Percentiles rank a stretch among this genome's conserved stretches.
These are phyloP conservation scores for Ichneumoninae sp. DNA, from an alignment of 2,888 invertebrate genomes.

Conservation along the genomic window DNA sequence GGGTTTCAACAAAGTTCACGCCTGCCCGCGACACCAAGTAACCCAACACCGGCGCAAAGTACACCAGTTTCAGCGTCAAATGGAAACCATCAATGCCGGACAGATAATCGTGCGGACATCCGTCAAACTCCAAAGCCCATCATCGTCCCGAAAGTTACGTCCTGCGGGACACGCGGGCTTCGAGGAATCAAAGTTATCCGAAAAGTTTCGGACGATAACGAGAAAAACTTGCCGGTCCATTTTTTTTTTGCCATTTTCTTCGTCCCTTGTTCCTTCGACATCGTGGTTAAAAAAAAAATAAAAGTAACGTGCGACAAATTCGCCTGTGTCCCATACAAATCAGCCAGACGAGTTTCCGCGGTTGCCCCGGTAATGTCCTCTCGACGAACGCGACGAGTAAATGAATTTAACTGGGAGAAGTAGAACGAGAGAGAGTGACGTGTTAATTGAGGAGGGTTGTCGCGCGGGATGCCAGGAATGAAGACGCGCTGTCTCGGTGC, in stretches of 20 bases:
- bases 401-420: slow-evolving; percentile 52
- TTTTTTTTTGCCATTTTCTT: not conserved
- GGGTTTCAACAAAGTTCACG: slow-evolving; percentile 64
- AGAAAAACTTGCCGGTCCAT: slow-evolving; percentile 1
- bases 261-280: not conserved
- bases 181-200: slow-evolving; percentile 3
- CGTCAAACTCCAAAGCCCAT: slow-evolving; percentile 57
- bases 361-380: slow-evolving; percentile 9
- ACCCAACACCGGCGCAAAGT: slow-evolving; percentile 5
- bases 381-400: slow-evolving; percentile 31
- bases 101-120: slow-evolving; percentile 39
- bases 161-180: not conserved
- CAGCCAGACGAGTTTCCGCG: slow-evolving; percentile 1
- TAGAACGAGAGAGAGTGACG: slow-evolving; percentile 49
- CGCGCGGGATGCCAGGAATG: slow-evolving; percentile 57
- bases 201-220: not conserved
- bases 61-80: slow-evolving; percentile 28
- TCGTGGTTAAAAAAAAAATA: not conserved
- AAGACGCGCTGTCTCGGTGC: slow-evolving; percentile 55
- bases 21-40: slow-evolving; percentile 22
- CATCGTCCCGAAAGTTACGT: slow-evolving; percentile 12
- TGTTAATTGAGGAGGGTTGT: slow-evolving; percentile 59
- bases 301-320: slow-evolving; percentile 21
- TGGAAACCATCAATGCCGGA: slow-evolving; percentile 42
- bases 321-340: slow-evolving; percentile 19